Conservation (phyloP, 2,888 invertebrate species). For the Chesias legatella region DNA sequence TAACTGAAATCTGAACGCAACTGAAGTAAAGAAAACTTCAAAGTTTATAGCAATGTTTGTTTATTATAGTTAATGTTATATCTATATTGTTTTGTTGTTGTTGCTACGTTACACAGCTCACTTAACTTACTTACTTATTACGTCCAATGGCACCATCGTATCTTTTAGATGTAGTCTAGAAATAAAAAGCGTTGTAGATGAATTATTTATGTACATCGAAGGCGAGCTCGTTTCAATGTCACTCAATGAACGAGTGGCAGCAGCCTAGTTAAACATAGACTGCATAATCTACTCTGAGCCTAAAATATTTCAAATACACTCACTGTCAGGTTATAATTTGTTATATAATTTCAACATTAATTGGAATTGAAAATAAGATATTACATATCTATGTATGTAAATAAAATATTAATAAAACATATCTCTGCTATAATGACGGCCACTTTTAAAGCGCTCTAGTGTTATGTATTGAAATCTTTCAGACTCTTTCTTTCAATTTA, state of each 20-base stretch:
- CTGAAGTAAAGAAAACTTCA: constrained; percentile 17
- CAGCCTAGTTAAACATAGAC: too few relatives aligned
- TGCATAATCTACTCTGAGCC: too few relatives aligned
- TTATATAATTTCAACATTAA: constrained; percentile 3
- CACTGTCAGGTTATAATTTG: constrained; percentile 5
- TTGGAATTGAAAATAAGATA: not conserved
- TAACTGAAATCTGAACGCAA: not conserved
- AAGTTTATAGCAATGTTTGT: constrained; percentile 22
- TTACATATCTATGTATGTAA: constrained; percentile 11
- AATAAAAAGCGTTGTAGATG: not conserved
- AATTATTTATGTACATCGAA: constrained; percentile 1
- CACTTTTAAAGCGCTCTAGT: too few relatives aligned
- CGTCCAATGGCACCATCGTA: constrained; percentile 39
- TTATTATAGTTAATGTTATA: constrained; percentile 13
- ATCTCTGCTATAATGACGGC: constrained; percentile 6
- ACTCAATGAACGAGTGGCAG: too few relatives aligned
- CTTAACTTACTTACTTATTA: constrained; percentile 20
- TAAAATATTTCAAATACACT: not conserved
- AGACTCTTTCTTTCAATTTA: too few relatives aligned
- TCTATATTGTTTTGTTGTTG: constrained; percentile 18
- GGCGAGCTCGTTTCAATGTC: not conserved
- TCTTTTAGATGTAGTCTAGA: not conserved
- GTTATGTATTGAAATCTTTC: too few relatives aligned
- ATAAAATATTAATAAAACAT: constrained; percentile 6
- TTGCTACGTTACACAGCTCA: constrained; percentile 23